These are phyloP conservation scores for Unio pictorum DNA, from an alignment of 2,888 invertebrate genomes.

Conservation along the genomic window DNA sequence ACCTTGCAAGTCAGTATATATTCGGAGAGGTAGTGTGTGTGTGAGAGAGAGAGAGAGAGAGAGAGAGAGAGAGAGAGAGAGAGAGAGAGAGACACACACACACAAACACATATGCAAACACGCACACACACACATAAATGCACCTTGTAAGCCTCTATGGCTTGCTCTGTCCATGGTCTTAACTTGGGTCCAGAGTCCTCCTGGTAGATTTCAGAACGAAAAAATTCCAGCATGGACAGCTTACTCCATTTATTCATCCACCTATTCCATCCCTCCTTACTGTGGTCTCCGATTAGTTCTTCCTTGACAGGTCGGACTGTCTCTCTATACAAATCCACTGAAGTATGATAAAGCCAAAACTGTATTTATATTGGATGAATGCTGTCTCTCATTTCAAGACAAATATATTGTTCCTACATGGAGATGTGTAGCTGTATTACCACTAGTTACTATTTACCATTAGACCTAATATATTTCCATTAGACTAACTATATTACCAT, in stretches of 20 bases:
- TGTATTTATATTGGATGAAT: background rate
- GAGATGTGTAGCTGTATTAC: too few species aligned
- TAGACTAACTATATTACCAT: too few species aligned
- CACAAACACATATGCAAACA: too few species aligned
- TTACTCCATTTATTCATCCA: conserved; percentile 25
- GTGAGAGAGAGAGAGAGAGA: too few species aligned
- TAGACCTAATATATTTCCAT: too few species aligned
- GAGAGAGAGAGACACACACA: too few species aligned
- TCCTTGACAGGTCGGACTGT: conserved; percentile 15
- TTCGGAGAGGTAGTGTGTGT: too few species aligned
- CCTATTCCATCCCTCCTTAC: conserved; percentile 11
- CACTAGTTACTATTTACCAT: too few species aligned
- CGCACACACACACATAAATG: background rate
- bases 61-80: too few species aligned
- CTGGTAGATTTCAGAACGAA: conserved; percentile 6
- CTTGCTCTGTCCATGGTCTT: conserved; percentile 23
- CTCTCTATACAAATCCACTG: conserved; percentile 12
- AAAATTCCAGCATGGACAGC: conserved; percentile 13
- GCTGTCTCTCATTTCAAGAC: too few species aligned
- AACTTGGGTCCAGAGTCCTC: background rate
- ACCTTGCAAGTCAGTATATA: too few species aligned
- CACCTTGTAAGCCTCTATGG: conserved; percentile 11
- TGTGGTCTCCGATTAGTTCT: conserved; percentile 6
- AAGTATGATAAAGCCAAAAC: background rate
- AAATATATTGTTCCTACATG: too few species aligned